These are phyloP conservation scores for Peromyscus californicus DNA, from an alignment of 2,113 vertebrate species.

Conservation along the genomic window DNA sequence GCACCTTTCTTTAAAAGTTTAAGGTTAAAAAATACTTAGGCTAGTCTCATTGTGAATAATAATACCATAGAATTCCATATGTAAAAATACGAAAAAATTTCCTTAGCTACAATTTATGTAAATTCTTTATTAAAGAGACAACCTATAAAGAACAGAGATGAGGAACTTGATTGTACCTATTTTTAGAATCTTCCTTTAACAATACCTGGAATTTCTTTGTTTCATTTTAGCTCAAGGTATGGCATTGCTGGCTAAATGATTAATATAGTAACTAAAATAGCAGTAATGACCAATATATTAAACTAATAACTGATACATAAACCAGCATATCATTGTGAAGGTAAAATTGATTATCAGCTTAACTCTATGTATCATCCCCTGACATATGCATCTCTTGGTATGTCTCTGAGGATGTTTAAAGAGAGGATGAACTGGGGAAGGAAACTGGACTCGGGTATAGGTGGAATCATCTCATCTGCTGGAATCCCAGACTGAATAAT, in stretches of 20 bases:
- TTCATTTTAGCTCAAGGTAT: constrained; percentile 2
- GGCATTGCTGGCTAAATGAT: neutral
- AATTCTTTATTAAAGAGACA: neutral
- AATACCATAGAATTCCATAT: constrained; percentile 35
- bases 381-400: too few species aligned
- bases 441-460: too few species aligned
- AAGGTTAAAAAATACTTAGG: neutral
- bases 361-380: neutral
- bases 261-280: neutral
- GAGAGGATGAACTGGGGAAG: neutral
- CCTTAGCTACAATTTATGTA: neutral
- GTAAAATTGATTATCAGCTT: neutral
- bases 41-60: neutral
- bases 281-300: neutral
- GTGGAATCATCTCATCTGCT: neutral
- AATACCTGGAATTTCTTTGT: neutral
- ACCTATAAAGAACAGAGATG: neutral
- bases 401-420: neutral
- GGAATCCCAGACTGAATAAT: neutral
- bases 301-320: neutral
- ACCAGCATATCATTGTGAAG: neutral
- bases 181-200: neutral
- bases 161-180: neutral
- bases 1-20: neutral
- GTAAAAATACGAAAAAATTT: constrained; percentile 48